Conservation (phyloP, 1,140 invertebrate species). For the Drosophila nasuta region DNA sequence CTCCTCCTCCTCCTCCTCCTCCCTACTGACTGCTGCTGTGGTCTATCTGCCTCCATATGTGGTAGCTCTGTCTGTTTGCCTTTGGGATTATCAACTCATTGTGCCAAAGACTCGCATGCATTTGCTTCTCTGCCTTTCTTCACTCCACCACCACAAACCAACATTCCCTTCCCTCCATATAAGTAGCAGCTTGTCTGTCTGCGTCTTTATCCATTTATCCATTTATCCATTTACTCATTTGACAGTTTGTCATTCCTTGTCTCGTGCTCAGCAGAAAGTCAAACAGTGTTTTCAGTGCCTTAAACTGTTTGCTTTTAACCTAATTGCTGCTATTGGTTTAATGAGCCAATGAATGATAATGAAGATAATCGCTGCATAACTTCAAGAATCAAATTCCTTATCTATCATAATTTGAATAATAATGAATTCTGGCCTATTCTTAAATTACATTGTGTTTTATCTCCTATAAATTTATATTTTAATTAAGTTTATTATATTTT, state of each 20-base stretch:
- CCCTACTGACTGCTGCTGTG: background rate
- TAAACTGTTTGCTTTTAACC: conserved; percentile 40
- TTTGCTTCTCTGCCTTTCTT: conserved; percentile 29
- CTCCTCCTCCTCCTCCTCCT: too few relatives aligned
- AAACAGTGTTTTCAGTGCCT: conserved; percentile 41
- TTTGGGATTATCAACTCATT: conserved; percentile 81
- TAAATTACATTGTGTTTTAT: too few relatives aligned
- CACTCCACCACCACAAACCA: background rate
- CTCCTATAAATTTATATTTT: too few relatives aligned
- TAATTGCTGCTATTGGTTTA: conserved; percentile 57
- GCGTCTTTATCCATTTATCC: conserved; percentile 46
- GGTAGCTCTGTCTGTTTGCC: conserved; percentile 52
- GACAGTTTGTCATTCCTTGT: conserved; percentile 34
- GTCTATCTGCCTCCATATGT: conserved; percentile 6
- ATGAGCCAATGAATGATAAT: conserved; percentile 26
- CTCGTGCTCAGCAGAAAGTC: background rate
- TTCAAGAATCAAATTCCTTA: background rate
- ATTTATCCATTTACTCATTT: conserved; percentile 50
- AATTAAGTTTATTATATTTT: too few relatives aligned
- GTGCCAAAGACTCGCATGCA: conserved; percentile 48
- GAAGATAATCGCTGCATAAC: background rate
- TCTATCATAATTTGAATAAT: too few relatives aligned
- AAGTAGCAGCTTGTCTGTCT: background rate
- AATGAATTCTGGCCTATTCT: too few relatives aligned
- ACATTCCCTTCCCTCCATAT: background rate